Evolutionary conservation across 2,888 invertebrate species (phyloP), one percentile per base, ranked within the genome.

Genomic region (Pteria penguin): DNA sequence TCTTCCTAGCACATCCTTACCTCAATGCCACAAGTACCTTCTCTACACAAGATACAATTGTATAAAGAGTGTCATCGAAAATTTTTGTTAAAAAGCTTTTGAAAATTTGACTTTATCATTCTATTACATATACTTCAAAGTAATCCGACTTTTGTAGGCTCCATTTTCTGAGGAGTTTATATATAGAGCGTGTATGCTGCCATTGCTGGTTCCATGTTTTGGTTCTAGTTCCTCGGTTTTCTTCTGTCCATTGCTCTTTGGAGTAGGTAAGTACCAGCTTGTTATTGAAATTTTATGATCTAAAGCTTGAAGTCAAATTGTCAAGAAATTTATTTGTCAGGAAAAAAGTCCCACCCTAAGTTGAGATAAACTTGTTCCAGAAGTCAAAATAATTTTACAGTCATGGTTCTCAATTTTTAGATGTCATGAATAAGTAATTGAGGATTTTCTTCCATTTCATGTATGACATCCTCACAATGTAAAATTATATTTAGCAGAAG

Each of bases 81-180:
- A n/a, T n/a, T n/a, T n/a, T n/a, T n/a, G n/a, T n/a, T n/a, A n/a
- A n/a, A n/a, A n/a, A n/a, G n/a, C n/a, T n/a, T n/a, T n/a, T n/a
- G n/a, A n/a, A n/a, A n/a, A n/a, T n/a, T n/a, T n/a, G n/a, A n/a
- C n/a, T n/a, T n/a, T n/a, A n/a, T n/a, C n/a, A n/a, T n/a, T n/a
- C n/a, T n/a, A n/a, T n/a, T n/a, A n/a, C n/a, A n/a, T n/a, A n/a
- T n/a, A n/a, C n/a, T n/a, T n/a, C n/a, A n/a, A n/a, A n/a, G n/a
- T n/a, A n/a, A n/a, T n/a, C n/a, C n/a, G 33, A 70, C 26, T 58
- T n/a, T 83, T 83, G 5, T 81, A 92, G 92, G 98, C 98, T 0
- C 98, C 98, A 0, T 91, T 98, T 67, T 96, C 97, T 74, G 98
- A 98, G 92, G 98, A 98, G 92, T 97, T 98, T 93, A 97, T 97